A percentile compares a stretch with the other conserved stretches of the same genome.
Conservation (phyloP, 2,797 vertebrate species). For the Arrhamphus sclerolepis region DNA sequence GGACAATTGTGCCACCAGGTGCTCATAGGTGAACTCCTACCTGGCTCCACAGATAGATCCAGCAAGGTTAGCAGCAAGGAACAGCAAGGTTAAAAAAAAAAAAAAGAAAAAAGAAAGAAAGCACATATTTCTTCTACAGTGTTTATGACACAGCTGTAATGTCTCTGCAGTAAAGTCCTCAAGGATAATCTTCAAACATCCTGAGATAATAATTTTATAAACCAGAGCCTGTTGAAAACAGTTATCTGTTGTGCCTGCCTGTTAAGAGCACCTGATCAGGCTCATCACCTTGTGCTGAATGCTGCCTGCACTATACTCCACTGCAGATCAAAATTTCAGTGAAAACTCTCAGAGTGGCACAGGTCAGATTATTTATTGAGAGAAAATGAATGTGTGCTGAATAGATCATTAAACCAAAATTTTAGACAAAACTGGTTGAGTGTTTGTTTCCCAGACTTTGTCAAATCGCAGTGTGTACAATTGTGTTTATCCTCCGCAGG, state of each 20-base stretch:
- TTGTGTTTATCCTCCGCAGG: slow-evolving; percentile 82
- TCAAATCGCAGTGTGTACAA: slow-evolving; percentile 59
- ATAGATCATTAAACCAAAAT: slow-evolving; percentile 75
- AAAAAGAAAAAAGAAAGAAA: too few species aligned
- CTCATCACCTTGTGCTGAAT: slow-evolving; percentile 81
- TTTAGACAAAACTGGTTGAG: slow-evolving; percentile 21
- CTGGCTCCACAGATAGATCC: not conserved
- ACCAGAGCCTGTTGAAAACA: slow-evolving; percentile 14
- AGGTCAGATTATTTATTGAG: slow-evolving; percentile 26
- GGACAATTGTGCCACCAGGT: too few species aligned
- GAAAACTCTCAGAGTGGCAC: slow-evolving; percentile 7
- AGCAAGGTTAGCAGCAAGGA: too few species aligned
- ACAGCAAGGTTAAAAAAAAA: too few species aligned
- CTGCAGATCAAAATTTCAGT: slow-evolving; percentile 71
- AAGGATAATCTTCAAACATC: slow-evolving; percentile 2
- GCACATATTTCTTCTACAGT: not conserved
- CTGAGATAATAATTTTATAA: not conserved
- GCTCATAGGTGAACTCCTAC: not conserved
- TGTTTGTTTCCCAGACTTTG: slow-evolving; percentile 40
- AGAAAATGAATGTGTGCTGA: slow-evolving; percentile 14
- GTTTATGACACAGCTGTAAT: not conserved
- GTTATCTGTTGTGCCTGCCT: slow-evolving; percentile 24
- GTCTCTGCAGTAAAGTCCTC: not conserved
- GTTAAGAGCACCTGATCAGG: slow-evolving; percentile 69
- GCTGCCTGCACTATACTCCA: slow-evolving; percentile 47